Conservation (phyloP, 2,888 invertebrate species). For the Labia minor region DNA sequence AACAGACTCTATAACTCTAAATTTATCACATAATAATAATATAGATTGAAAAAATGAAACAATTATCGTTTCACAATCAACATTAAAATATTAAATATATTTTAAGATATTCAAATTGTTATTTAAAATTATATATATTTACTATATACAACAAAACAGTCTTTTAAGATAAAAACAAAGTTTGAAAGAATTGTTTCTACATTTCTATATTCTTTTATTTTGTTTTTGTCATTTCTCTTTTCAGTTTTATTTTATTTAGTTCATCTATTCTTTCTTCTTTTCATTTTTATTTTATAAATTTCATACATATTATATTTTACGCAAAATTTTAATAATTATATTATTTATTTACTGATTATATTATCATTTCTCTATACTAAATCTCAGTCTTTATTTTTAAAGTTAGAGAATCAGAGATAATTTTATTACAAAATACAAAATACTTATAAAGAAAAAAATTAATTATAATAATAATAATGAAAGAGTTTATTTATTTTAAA, state of each 20-base stretch:
- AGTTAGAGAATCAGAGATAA: background rate
- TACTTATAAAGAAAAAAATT: background rate
- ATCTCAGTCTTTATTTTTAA: slow-evolving; percentile 2
- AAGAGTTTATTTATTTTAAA: background rate
- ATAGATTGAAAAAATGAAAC: background rate
- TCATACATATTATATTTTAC: no score
- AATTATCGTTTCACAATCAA: background rate
- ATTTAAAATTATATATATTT: no score
- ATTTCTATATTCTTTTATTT: no score
- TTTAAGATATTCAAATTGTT: no score
- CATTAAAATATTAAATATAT: background rate
- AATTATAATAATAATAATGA: background rate
- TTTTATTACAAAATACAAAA: background rate
- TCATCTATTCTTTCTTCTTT: background rate
- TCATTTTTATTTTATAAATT: background rate
- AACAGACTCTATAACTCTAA: no score
- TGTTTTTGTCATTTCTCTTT: slow-evolving; percentile 20
- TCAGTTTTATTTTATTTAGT: slow-evolving; percentile 4
- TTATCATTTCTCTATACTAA: no score
- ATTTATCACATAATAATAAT: background rate
- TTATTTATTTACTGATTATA: no score
- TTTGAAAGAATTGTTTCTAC: no score
- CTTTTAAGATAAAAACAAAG: slow-evolving; percentile 26
- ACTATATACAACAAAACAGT: slow-evolving; percentile 27
- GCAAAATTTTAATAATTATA: background rate